Evolutionary conservation across 2,113 vertebrate genomes (phyloP).

Genomic region (Recurvirostra avosetta): DNA sequence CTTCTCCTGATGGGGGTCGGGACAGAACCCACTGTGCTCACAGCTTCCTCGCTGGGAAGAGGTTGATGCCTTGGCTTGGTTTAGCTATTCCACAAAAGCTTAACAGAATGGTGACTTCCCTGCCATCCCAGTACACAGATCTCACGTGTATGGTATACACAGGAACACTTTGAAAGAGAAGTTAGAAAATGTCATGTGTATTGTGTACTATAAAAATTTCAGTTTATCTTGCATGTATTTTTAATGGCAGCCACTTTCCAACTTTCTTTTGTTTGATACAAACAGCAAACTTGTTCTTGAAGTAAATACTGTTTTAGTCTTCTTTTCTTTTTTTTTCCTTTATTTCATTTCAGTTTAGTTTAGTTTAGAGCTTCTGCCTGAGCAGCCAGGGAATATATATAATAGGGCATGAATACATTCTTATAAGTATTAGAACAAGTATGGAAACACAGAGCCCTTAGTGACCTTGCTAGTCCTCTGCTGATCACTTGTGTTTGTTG

Average conservation of each 20-base stretch:
- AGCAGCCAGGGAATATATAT: conserved; percentile 64
- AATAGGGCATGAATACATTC: conserved; percentile 82
- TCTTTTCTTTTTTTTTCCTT: conserved; percentile 27
- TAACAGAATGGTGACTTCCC: conserved; percentile 42
- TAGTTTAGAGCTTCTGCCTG: conserved; percentile 69
- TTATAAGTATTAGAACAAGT: conserved; percentile 80
- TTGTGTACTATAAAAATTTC: conserved; percentile 62
- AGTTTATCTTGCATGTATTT: conserved; percentile 67
- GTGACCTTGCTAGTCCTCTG: conserved; percentile 77
- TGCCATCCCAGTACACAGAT: conserved; percentile 49
- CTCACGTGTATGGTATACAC: conserved; percentile 16
- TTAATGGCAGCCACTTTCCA: conserved; percentile 69
- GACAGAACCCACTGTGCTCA: neutral
- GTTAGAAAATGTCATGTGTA: conserved; percentile 49
- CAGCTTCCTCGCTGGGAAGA: neutral
- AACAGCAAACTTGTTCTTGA: conserved; percentile 69
- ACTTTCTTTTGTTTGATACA: conserved; percentile 60
- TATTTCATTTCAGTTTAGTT: conserved; percentile 55
- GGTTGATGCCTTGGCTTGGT: neutral
- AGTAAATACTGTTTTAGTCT: conserved; percentile 73
- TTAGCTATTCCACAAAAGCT: conserved; percentile 42
- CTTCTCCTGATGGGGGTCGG: neutral
- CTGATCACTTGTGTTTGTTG: conserved; percentile 81
- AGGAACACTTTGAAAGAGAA: conserved; percentile 59
- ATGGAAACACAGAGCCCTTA: conserved; percentile 76